Evolutionary conservation across 37 sponge, comb jelly and placozoan species (phyloP), one percentile per base, ranked within the genome.

Genomic region (Aphrocallistes beatrix): DNA sequence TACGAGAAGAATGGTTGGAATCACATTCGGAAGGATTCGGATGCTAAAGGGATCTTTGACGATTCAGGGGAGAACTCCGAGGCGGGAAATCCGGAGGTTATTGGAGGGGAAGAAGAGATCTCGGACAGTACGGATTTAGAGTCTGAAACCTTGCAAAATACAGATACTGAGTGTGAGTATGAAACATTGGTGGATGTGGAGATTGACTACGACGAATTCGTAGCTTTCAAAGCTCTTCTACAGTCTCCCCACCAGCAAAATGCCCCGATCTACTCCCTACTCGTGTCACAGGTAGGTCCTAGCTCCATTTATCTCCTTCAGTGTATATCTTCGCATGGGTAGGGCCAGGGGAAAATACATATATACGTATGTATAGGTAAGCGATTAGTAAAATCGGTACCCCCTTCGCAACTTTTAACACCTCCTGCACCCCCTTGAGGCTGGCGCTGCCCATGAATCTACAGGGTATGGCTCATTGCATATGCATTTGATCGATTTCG

Each of bases 101-200:
- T 6, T 13, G 75, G 75, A 13, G 75, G n/a, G 17, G 75, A 60
- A 13, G 75, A 60, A 30, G 6, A 60, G 6, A 60, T 19, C 75
- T 60, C 75, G 6, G 75, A 60, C 3, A 60, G 75, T 13, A 25
- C 75, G 3, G 75, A 60, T 30, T 30, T 25, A 3, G 75, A 60
- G 28, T 6, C 21, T 3, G 75, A 60, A 19, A 19, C 75, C 34
- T 30, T 60, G 32, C 32, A 60, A 6, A 60, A 86, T 81, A 89
- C 91, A 0, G 82, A 90, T 38, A 28, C 88, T 37, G 94, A 93
- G 38, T 38, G 89, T 17, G 94, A 93, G 81, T 93, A 87, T 82
- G 91, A 92, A 47, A 95, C 96, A 0, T 37, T 86, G 3, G 89
- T 95, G 37, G 96, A 95, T 83, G 93, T 90, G 81, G 93, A 90